Base-by-base conservation (phyloP, 2,888 invertebrate species). In the Sussaba pulchella region DNA sequence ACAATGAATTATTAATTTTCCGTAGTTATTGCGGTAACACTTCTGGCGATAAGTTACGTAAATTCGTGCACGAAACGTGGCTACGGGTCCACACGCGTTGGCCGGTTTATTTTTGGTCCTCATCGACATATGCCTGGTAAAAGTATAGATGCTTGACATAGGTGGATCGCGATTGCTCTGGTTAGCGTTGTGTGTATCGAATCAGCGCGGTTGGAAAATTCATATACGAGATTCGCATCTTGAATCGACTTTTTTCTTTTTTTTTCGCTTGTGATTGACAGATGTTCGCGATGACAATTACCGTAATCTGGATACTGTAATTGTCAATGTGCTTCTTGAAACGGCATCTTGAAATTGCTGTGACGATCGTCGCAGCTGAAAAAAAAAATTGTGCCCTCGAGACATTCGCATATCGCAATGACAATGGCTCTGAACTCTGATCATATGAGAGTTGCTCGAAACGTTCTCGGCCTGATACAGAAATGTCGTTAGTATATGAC, bases 41-140 rank as follows among this genome's bases (percentile, higher is more conserved):
- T 10, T 61, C 9, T 61, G 19, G 21, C 19, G 12, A n/a, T 17
- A 61, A 50, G 63, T 72, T 72, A 72, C 71, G 71, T 72, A 72
- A 72, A 61, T 17, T 24, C 36, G 26, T 61, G 71, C 39, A 21
- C 61, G 24, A 63, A 63, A 61, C 71, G 61, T 41, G 50, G 31
- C 31, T 14, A 61, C 61, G 24, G 10, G 14, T 17, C 31, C 61
- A 52, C n/a, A n/a, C 39, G 54, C 69, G 43, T 69, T 61, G 71
- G 39, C 10, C 24, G 39, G 14, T 50, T 72, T 72, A 72, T 63
- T 61, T 50, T 70, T 59, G 70, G 59, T 59, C 9, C 59, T 21
- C 41, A 17, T 17, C 21, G 9, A 41, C 21, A 41, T 61, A 61
- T 21, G 21, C 6, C 31, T 2, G 31, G 6, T 41, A 17, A 10